phyloP scores from a whole-genome alignment of 2,797 vertebrate genomes.

The Austrolebias charrua region DNA sequence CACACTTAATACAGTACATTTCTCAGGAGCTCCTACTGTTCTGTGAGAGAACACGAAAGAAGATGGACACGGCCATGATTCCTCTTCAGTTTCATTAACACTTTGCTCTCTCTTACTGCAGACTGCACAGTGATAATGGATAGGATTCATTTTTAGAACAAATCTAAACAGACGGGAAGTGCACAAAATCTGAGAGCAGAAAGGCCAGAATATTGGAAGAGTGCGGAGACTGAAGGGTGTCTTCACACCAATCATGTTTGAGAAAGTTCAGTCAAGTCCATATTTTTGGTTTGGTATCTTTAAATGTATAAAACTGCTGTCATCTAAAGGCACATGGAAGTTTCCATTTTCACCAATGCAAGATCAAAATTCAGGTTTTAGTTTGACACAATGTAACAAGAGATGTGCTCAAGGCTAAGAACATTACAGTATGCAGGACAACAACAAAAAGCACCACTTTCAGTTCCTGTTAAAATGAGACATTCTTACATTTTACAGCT shows the following conservation, averaged over 20 bases:
- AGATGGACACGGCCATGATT: conserved; percentile 68
- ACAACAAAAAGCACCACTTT: background rate
- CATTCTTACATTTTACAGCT: conserved; percentile 11
- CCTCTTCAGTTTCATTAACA: conserved; percentile 75
- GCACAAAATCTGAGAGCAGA: conserved; percentile 30
- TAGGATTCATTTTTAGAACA: conserved; percentile 64
- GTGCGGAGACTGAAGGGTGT: conserved; percentile 14
- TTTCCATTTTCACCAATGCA: background rate
- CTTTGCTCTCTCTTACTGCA: conserved; percentile 57
- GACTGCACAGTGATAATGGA: conserved; percentile 62
- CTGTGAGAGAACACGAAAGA: conserved; percentile 57
- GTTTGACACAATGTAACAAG: conserved; percentile 3
- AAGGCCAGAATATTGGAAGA: conserved; percentile 13
- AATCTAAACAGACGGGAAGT: conserved; percentile 49
- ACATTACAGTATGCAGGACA: background rate
- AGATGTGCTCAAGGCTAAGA: background rate
- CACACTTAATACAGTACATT: background rate
- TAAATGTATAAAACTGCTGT: conserved; percentile 19
- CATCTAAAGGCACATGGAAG: conserved; percentile 21
- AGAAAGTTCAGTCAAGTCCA: conserved; percentile 22
- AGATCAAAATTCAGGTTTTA: conserved; percentile 8
- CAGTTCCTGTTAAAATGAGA: no score
- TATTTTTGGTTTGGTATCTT: conserved; percentile 14
- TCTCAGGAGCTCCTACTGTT: conserved; percentile 31
- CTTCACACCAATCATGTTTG: conserved; percentile 40